Conservation (phyloP, 2,797 vertebrate genomes). For the Macropus fuliginosus region DNA sequence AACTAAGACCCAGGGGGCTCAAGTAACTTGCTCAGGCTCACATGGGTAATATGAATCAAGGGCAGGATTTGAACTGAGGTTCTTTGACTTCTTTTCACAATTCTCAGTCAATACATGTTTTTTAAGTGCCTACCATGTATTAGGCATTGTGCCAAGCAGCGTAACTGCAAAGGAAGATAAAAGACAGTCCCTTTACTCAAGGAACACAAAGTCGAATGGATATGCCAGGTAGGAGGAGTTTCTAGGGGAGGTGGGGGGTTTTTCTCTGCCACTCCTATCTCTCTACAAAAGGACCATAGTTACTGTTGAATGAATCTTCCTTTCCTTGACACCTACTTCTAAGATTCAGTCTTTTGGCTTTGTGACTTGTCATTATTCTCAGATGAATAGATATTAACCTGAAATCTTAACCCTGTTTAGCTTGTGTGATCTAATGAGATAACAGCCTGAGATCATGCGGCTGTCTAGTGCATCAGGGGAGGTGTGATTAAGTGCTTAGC, state of each 20-base stretch:
- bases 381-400: constrained; percentile 1
- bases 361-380: not conserved
- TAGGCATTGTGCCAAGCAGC: not conserved
- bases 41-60: not conserved
- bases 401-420: not conserved
- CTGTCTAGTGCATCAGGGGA: not conserved
- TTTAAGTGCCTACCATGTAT: not conserved
- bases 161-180: not conserved
- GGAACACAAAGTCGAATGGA: not conserved
- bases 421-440: not conserved
- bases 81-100: not conserved
- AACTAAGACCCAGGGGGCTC: not conserved
- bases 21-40: not conserved
- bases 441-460: not conserved
- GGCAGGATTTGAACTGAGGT: not conserved
- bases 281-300: not conserved
- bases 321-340: not conserved
- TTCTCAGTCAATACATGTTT: not conserved
- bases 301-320: not conserved
- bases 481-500: not conserved
- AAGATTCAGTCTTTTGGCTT: not conserved
- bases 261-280: not conserved
- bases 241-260: not conserved
- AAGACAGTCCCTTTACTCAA: not conserved
- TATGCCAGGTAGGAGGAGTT: not conserved